These are phyloP conservation scores for Mustelus asterias DNA, from an alignment of 2,113 vertebrate species.

Conservation along the genomic window DNA sequence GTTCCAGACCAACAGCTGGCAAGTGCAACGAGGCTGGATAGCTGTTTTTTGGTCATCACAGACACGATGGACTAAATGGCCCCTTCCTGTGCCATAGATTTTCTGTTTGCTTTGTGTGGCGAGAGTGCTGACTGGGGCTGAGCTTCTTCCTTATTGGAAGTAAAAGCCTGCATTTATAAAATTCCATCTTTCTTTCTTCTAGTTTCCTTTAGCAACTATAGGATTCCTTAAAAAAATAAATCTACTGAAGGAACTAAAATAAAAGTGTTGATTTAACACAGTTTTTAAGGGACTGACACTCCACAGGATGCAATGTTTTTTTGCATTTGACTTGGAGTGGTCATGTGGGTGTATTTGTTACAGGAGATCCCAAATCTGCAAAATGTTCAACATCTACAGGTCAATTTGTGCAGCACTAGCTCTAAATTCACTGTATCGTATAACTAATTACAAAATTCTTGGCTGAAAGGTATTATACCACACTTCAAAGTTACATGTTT, in stretches of 20 bases:
- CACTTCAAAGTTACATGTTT: background rate
- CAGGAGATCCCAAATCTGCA: background rate
- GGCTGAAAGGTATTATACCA: background rate
- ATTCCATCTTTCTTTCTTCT: no score
- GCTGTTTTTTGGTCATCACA: no score
- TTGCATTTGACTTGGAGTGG: background rate
- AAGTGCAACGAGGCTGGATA: no score
- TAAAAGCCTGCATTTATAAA: no score
- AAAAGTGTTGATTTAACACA: background rate
- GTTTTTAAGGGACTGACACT: background rate
- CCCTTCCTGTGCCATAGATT: no score
- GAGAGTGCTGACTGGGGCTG: no score
- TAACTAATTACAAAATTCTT: background rate
- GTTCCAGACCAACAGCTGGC: no score
- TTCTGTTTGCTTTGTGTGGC: no score
- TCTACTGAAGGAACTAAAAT: background rate
- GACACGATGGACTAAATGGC: no score
- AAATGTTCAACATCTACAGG: background rate
- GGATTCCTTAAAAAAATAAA: background rate
- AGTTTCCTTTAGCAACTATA: no score
- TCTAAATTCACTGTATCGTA: background rate
- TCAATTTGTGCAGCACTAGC: background rate
- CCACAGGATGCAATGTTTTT: background rate
- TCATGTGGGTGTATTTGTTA: background rate
- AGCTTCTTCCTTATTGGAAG: no score